These are phyloP conservation scores for Paragorgia papillata DNA, from an alignment of 92 coral and sea anemone species.

Conservation along the genomic window DNA sequence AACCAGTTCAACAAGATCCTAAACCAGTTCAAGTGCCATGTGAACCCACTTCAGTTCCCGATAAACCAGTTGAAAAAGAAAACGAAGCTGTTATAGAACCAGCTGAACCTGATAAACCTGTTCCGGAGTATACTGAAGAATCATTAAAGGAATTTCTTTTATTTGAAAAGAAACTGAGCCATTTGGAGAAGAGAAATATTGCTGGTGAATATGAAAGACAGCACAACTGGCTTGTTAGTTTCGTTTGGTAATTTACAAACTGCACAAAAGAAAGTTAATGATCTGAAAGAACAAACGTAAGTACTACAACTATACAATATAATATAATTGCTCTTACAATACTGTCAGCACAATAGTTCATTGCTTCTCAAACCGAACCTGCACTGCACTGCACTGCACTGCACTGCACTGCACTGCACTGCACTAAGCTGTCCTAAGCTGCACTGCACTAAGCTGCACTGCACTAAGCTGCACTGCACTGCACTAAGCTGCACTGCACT, in stretches of 20 bases:
- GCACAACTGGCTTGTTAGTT: constrained; percentile 66
- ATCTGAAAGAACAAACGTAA: constrained; percentile 83
- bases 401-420: neutral
- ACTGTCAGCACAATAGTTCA: too few relatives aligned
- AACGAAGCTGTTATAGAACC: constrained; percentile 22
- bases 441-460: neutral
- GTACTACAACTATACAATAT: constrained; percentile 7
- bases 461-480: too few relatives aligned
- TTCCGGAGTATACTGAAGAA: constrained; percentile 61
- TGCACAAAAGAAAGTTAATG: constrained; percentile 61
- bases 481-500: neutral
- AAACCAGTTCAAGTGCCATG: constrained; percentile 3
- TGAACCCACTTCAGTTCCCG: constrained; percentile 14
- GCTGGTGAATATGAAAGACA: constrained; percentile 60
- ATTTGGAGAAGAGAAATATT: constrained; percentile 62
- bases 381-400: neutral
- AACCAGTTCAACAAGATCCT: neutral
- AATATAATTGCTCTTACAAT: neutral
- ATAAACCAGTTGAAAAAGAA: constrained; percentile 37
- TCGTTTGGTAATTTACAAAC: constrained; percentile 59
- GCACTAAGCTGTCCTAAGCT: neutral
- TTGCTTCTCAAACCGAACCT: too few relatives aligned
- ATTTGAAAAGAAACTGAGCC: constrained; percentile 66
- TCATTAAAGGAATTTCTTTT: constrained; percentile 74
- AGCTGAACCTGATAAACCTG: constrained; percentile 1